Base-by-base conservation (phyloP, 64 coral and sea anemone genomes). In the Trachythela sp. region DNA sequence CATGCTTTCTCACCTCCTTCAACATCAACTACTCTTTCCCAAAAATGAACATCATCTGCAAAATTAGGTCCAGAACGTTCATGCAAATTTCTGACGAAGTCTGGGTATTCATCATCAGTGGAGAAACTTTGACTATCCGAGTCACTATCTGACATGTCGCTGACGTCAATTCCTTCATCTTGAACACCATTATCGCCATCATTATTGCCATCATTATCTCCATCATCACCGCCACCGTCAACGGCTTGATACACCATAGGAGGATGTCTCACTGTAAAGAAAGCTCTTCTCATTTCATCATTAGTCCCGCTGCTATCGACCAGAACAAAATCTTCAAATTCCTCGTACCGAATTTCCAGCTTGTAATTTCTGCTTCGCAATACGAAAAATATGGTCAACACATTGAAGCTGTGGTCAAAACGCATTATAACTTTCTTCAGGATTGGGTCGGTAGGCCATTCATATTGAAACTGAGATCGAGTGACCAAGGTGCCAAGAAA, bases 41-140 rank as follows among this genome's bases (percentile, higher is more conserved):
- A 22, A 8, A 36, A 26, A 2, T 52, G 5, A 39, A 41, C 9
- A 33, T 30, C 37, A 13, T 20, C 24, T 9, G 1, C 10, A n/a
- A 9, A 31, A 40, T 8, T 18, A 14, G 43, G 40, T 14, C 24
- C 14, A 22, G 87, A 0, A 24, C 67, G 87, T n/a, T 83, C 40
- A n/a, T 48, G 68, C 42, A 48, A 35, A 89, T 89, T 58, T 38
- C 20, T 89, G 4, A 39, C 27, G 15, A 54, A 24, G 58, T 89
- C 88, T 38, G 88, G 48, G 43, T 89, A 89, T 49, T 89, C 88
- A 39, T 89, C 88, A 54, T 89, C 88, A 14, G 88, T 89, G 22
- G 88, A 83, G 93, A 92, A 4, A 90, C 95, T 20, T n/a, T n/a
- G n/a, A n/a, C n/a, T n/a, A 36, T 89, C 88, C 34, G 45, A 27